phyloP scores from a whole-genome alignment of 2,797 vertebrate genomes.

The Amazona finschi region DNA sequence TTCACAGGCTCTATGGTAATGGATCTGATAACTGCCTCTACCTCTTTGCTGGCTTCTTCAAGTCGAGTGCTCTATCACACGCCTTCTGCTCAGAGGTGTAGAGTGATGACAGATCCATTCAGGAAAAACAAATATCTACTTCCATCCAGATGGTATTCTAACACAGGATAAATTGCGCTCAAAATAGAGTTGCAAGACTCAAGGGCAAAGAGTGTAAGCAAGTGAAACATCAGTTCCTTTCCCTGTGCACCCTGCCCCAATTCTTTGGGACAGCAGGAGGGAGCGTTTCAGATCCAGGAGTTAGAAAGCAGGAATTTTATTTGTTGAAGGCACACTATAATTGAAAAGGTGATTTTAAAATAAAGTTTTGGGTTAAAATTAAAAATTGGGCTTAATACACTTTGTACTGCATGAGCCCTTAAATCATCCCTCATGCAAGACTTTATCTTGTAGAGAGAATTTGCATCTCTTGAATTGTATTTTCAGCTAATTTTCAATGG shows the following conservation, averaged over 20 bases:
- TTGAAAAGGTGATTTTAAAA: background rate
- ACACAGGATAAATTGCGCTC: background rate
- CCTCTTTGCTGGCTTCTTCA: background rate
- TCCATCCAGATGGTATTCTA: background rate
- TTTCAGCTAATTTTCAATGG: background rate
- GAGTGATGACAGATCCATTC: background rate
- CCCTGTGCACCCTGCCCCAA: fast-evolving
- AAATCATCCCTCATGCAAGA: background rate
- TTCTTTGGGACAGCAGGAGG: background rate
- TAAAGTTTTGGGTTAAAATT: background rate
- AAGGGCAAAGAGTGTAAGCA: background rate
- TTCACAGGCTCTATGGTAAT: background rate
- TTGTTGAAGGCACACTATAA: background rate
- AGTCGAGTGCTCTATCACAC: background rate
- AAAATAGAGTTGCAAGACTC: background rate
- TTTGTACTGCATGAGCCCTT: background rate
- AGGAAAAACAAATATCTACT: background rate
- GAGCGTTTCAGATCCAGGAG: background rate
- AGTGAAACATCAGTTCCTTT: background rate
- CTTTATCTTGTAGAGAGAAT: background rate
- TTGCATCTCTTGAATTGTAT: background rate
- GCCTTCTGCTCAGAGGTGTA: background rate
- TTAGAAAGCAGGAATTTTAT: background rate
- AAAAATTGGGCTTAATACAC: background rate
- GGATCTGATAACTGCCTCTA: background rate